phyloP scores from a whole-genome alignment of 2,797 vertebrate genomes.

The Novumbra hubbsi region DNA sequence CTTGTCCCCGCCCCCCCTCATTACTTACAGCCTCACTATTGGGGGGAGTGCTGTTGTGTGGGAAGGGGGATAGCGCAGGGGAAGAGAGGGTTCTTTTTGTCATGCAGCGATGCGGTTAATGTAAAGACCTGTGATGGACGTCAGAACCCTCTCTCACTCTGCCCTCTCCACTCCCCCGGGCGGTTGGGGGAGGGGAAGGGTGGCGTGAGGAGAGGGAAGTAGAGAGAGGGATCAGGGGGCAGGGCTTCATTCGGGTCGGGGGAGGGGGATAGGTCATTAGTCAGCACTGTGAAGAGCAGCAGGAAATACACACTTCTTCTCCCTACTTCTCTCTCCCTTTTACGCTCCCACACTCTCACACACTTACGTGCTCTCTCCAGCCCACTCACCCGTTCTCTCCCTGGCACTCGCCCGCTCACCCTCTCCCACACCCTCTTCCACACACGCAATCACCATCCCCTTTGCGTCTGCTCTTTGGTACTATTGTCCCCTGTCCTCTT shows the following conservation, averaged over 20 bases:
- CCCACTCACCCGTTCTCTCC: not conserved
- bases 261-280: constrained; percentile 55
- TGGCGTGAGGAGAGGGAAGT: constrained; percentile 9
- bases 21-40: constrained; percentile 15
- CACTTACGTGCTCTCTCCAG: not conserved
- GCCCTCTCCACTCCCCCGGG: constrained; percentile 21
- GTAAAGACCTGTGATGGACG: constrained; percentile 51
- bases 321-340: constrained; percentile 38
- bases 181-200: constrained; percentile 12
- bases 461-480: constrained; percentile 9
- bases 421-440: not conserved
- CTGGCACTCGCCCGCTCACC: not conserved
- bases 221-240: not conserved
- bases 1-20: constrained; percentile 8
- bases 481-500: constrained; percentile 8
- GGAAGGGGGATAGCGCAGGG: not conserved
- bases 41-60: constrained; percentile 13
- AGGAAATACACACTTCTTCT: constrained; percentile 32
- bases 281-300: constrained; percentile 55
- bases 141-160: not conserved
- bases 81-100: constrained; percentile 39
- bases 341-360: not conserved
- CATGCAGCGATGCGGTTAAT: constrained; percentile 42
- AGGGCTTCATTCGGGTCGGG: not conserved
- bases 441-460: constrained; percentile 18